Percentiles rank a stretch among this genome's conserved stretches.
These are phyloP conservation scores for Tyrannus savana DNA, from an alignment of 2,113 vertebrate genomes.

Conservation along the genomic window DNA sequence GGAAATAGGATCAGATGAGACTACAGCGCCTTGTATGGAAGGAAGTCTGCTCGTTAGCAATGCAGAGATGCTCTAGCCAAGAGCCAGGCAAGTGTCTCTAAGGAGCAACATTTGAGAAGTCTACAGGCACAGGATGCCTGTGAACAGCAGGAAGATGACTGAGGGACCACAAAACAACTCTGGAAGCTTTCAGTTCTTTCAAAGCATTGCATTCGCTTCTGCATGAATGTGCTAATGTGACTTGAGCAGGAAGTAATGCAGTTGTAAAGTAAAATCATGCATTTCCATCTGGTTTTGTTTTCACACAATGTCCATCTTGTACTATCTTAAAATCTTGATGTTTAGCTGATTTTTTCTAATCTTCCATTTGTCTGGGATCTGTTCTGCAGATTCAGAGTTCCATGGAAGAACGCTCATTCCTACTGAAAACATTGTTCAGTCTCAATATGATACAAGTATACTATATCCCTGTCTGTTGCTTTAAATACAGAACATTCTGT, in stretches of 20 bases:
- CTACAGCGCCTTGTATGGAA: neutral
- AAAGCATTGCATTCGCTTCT: neutral
- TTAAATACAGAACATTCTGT: neutral
- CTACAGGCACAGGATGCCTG: neutral
- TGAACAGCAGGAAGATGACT: neutral
- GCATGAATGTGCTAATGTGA: neutral
- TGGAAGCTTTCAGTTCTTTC: constrained; percentile 15
- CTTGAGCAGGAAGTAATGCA: neutral
- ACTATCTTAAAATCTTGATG: neutral
- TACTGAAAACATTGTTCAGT: neutral
- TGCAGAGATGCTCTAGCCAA: constrained; percentile 22
- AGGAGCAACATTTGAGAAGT: neutral
- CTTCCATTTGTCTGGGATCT: neutral
- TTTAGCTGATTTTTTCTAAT: neutral
- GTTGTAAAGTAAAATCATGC: neutral
- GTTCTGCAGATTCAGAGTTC: neutral
- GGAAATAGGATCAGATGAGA: constrained; percentile 27
- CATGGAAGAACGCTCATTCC: neutral
- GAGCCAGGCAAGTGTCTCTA: neutral
- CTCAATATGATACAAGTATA: neutral
- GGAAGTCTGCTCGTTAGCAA: constrained; percentile 20
- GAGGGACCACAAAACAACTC: neutral
- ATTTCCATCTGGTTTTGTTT: neutral
- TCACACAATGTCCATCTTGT: neutral
- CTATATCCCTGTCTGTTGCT: neutral